Conservation (phyloP, 1,140 invertebrate genomes). For the Littorina saxatilis region DNA sequence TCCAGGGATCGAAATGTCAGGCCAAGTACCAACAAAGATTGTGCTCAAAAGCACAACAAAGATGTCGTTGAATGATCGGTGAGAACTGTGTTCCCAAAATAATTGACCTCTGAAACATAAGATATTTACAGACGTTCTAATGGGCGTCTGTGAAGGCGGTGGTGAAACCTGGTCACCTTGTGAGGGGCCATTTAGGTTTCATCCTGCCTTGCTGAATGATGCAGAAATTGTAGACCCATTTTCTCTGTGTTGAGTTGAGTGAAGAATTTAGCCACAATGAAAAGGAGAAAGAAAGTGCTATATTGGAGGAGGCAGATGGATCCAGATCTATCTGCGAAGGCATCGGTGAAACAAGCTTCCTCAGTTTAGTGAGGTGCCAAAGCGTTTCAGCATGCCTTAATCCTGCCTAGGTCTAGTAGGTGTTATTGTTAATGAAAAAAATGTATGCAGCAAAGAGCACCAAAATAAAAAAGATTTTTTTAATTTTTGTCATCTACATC, state of each 20-base stretch:
- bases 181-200: slow-evolving; percentile 46
- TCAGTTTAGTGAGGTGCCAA: background rate
- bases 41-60: slow-evolving; percentile 74
- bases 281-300: background rate
- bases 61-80: slow-evolving; percentile 74
- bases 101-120: slow-evolving; percentile 42
- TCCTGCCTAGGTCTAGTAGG: too few species aligned
- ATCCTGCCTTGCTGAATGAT: slow-evolving; percentile 29
- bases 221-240: too few species aligned
- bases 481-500: too few species aligned
- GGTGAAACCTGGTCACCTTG: slow-evolving; percentile 50
- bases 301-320: background rate
- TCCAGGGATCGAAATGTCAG: slow-evolving; percentile 45
- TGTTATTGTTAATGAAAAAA: too few species aligned
- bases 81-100: slow-evolving; percentile 54
- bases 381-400: slow-evolving; percentile 19
- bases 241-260: too few species aligned
- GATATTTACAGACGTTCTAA: background rate
- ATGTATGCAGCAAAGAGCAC: too few species aligned
- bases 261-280: too few species aligned
- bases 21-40: slow-evolving; percentile 70
- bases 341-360: background rate
- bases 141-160: slow-evolving; percentile 40
- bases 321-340: slow-evolving; percentile 1
- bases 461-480: too few species aligned